These are phyloP conservation scores for Phallusia fumigata DNA, from an alignment of 23 tunicate genomes.

Conservation along the genomic window DNA sequence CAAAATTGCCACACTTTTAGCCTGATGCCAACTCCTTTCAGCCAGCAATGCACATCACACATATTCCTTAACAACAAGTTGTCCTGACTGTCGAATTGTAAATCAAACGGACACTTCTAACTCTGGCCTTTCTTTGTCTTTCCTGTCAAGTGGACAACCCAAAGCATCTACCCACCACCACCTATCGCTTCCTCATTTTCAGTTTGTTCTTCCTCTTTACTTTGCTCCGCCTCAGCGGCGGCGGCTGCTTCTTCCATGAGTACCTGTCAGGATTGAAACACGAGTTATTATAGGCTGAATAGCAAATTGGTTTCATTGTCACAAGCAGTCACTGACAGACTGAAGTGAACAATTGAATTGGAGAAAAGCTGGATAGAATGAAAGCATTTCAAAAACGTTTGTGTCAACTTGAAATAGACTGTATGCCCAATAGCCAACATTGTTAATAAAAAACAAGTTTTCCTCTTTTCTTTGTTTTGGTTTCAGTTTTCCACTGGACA, in stretches of 20 bases:
- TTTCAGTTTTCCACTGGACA: no score
- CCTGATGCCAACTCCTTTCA: background rate
- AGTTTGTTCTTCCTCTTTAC: constrained; percentile 20
- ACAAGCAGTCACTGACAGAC: background rate
- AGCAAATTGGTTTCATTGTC: background rate
- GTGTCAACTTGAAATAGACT: background rate
- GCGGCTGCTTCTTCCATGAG: constrained; percentile 84
- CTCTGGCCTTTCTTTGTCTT: background rate
- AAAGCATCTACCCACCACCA: constrained; percentile 54
- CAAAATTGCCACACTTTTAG: background rate
- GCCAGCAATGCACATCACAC: background rate
- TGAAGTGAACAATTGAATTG: no score
- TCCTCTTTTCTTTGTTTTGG: no score
- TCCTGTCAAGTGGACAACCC: background rate
- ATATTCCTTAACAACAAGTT: background rate
- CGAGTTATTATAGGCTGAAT: background rate
- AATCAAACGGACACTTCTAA: background rate
- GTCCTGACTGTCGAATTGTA: background rate
- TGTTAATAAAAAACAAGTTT: no score
- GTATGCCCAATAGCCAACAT: background rate
- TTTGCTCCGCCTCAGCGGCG: constrained; percentile 56
- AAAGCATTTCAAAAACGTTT: background rate
- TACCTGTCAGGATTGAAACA: constrained; percentile 60
- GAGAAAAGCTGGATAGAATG: no score
- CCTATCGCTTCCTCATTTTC: constrained; percentile 44